Base-by-base conservation (phyloP, 2,113 vertebrate genomes). In the Apodemus speciosus region DNA sequence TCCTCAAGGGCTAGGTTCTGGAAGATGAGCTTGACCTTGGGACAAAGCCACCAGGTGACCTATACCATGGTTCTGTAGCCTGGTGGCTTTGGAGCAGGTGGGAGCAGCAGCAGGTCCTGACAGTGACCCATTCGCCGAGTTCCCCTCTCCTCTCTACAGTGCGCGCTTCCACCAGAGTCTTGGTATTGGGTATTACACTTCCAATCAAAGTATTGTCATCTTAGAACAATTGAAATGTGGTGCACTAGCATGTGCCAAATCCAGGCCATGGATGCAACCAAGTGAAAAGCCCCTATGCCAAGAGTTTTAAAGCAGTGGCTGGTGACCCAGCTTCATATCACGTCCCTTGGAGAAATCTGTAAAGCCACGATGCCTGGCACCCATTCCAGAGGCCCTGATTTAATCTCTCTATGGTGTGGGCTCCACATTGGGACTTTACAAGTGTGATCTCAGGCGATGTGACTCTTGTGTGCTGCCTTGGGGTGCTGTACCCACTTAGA, bases 21-120 rank as follows among this genome's bases (percentile, higher is more conserved):
- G 21, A 68, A 21, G 21, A 43, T 85, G 90, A 95, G 90, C 46
- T 85, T 85, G 92, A 83, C 60, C 85, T 89, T 88, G 76, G 88
- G 90, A 84, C 62, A 89, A 88, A 77, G 68, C 58, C 92, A 69
- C 0, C 0, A 68, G 49, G 40, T 71, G 84, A 85, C 35, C 69
- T 89, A 32, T 86, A 27, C 86, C 14, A 21, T 6, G 35, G 46
- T 66, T 92, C 92, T 84, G 69, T 84, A 53, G 15, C 4, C 8
- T 14, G 38, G 43, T 2, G 1, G 60, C 62, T 18, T 62, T 0
- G 9, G 49, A 84, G 81, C 92, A 93, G 91, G 91, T 94, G 76
- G 83, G 1, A 2, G 72, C 14, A 21, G 89, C 92, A 91, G 88
- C 90, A 75, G 64, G n/a, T 80, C 14, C 23, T 16, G n/a, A 27